These are phyloP conservation scores for Vipera latastei DNA, from an alignment of 2,797 vertebrate species.

Conservation along the genomic window DNA sequence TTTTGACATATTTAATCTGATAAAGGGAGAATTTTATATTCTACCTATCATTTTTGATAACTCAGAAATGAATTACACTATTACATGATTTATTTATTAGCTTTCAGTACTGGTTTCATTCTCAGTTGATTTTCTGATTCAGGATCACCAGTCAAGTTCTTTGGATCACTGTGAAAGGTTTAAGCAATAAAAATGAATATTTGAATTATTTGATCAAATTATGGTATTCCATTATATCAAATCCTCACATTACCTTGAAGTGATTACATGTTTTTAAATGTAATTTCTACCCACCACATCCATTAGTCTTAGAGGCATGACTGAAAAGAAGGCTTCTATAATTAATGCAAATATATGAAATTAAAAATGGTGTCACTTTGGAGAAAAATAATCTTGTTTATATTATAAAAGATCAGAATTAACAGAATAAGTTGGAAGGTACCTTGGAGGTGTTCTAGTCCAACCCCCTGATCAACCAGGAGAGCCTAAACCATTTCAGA, in stretches of 20 bases:
- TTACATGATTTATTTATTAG: slow-evolving; percentile 31
- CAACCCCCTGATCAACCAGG: not conserved
- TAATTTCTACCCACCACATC: slow-evolving; percentile 32
- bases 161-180: slow-evolving; percentile 53
- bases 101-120: slow-evolving; percentile 44
- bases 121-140: slow-evolving; percentile 42
- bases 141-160: slow-evolving; percentile 36
- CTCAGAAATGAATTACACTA: slow-evolving; percentile 35
- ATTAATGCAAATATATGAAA: slow-evolving; percentile 34
- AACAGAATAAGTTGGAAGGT: not conserved
- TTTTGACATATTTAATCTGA: slow-evolving; percentile 56
- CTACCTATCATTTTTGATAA: slow-evolving; percentile 33
- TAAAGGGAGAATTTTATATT: slow-evolving; percentile 47
- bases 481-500: not conserved
- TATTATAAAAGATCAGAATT: slow-evolving; percentile 44
- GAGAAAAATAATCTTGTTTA: slow-evolving; percentile 33
- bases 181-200: slow-evolving; percentile 63
- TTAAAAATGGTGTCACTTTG: slow-evolving; percentile 13
- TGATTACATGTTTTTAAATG: slow-evolving; percentile 58
- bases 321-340: slow-evolving; percentile 33
- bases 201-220: slow-evolving; percentile 63
- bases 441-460: not conserved
- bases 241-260: slow-evolving; percentile 54
- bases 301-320: slow-evolving; percentile 8
- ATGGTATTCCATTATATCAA: slow-evolving; percentile 56